Evolutionary conservation across 2,113 vertebrate genomes (phyloP).

Genomic region (Nothocercus julius): DNA sequence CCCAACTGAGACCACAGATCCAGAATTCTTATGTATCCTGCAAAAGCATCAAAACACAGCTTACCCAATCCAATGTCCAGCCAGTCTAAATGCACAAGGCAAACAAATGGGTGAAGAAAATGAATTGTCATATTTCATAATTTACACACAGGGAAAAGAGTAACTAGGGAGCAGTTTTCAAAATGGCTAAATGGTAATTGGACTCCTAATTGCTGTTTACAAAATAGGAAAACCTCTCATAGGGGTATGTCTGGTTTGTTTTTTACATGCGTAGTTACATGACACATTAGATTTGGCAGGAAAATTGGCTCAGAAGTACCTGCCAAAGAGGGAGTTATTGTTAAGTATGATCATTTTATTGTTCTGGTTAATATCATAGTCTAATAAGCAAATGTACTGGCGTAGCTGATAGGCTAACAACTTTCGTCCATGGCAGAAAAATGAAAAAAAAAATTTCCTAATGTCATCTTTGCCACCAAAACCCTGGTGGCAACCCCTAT

Average conservation of each 20-base stretch:
- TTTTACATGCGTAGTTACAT: background rate
- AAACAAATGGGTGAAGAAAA: background rate
- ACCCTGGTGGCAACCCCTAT: background rate
- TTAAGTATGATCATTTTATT: background rate
- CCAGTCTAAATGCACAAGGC: background rate
- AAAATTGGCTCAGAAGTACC: background rate
- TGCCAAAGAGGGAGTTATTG: background rate
- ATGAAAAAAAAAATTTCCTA: background rate
- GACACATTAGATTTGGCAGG: conserved; percentile 6
- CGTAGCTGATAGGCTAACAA: background rate
- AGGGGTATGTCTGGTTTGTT: background rate
- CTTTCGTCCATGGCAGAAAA: background rate
- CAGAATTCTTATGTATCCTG: background rate
- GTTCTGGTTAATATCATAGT: background rate
- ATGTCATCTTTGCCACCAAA: background rate
- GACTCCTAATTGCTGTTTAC: background rate
- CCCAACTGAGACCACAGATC: background rate
- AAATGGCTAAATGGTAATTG: background rate
- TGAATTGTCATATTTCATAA: background rate
- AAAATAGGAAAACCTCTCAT: background rate
- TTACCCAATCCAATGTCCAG: background rate
- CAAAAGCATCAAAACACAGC: background rate
- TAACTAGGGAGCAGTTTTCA: background rate
- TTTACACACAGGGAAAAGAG: background rate
- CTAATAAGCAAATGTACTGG: background rate